Evolutionary conservation across 2,888 invertebrate species (phyloP).

Genomic region (Taenaris catops): DNA sequence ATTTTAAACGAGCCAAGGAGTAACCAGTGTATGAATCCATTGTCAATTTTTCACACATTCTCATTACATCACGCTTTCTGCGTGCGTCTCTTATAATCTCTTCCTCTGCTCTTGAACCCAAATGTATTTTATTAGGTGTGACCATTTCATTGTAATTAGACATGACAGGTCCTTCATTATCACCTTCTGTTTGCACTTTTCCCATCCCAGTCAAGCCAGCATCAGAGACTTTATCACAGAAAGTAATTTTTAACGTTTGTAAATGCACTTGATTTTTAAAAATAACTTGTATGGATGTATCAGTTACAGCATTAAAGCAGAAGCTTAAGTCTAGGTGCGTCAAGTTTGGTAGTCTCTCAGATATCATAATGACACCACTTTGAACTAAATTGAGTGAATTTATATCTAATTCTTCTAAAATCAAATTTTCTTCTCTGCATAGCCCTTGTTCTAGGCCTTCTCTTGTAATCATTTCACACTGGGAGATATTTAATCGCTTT

Average conservation of each 20-base stretch:
- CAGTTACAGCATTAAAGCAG: conserved; percentile 86
- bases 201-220: conserved; percentile 85
- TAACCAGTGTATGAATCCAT: conserved; percentile 63
- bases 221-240: conserved; percentile 85
- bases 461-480: conserved; percentile 82
- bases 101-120: conserved; percentile 84
- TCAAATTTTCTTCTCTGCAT: conserved; percentile 66
- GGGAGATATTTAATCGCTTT: conserved; percentile 82
- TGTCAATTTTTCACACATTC: conserved; percentile 78
- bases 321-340: conserved; percentile 82
- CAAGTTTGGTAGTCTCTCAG: conserved; percentile 78
- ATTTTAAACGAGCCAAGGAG: conserved; percentile 74
- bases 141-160: conserved; percentile 43
- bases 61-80: conserved; percentile 81
- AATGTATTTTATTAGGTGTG: conserved; percentile 64
- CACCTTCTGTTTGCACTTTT: conserved; percentile 50
- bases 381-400: conserved; percentile 82
- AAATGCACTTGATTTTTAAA: conserved; percentile 82
- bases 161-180: conserved; percentile 50
- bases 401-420: conserved; percentile 74
- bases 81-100: conserved; percentile 84
- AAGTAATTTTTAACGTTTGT: conserved; percentile 81
- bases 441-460: conserved; percentile 82
- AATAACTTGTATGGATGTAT: conserved; percentile 83
- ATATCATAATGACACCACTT: conserved; percentile 79